Conservation (phyloP, 2,888 invertebrate genomes). For the Mermis nigrescens region DNA sequence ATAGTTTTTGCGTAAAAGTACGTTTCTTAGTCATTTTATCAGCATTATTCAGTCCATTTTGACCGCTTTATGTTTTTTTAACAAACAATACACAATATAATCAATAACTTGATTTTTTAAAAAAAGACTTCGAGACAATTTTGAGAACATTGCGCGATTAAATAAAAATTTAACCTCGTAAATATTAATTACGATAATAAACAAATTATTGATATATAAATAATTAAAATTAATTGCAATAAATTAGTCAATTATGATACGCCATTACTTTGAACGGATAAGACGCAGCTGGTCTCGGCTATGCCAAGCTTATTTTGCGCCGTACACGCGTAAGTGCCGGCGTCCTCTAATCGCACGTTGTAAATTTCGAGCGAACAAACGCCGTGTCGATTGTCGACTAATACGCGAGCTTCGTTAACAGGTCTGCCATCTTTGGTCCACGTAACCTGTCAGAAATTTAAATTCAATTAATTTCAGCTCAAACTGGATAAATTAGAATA, state of each 20-base stretch:
- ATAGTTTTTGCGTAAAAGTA: too few relatives aligned
- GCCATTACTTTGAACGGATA: constrained; percentile 66
- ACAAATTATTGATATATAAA: not conserved
- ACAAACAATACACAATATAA: too few relatives aligned
- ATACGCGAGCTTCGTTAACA: constrained; percentile 56
- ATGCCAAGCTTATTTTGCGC: constrained; percentile 81
- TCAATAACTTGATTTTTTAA: too few relatives aligned
- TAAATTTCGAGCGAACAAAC: constrained; percentile 90
- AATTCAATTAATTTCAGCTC: not conserved
- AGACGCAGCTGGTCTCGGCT: constrained; percentile 82
- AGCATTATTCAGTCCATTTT: too few relatives aligned
- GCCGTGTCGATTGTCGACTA: constrained; percentile 75
- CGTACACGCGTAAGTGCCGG: constrained; percentile 80
- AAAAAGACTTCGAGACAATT: too few relatives aligned
- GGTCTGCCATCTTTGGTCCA: constrained; percentile 72
- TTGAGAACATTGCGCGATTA: too few relatives aligned
- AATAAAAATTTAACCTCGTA: not conserved
- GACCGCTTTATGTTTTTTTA: too few relatives aligned
- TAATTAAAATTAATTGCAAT: not conserved
- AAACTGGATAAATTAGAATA: not conserved
- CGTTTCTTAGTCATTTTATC: too few relatives aligned
- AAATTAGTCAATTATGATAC: too few relatives aligned
- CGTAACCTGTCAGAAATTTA: constrained; percentile 35
- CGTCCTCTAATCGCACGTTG: constrained; percentile 78
- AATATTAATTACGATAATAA: not conserved